A percentile compares a stretch with the other conserved stretches of the same genome.
Conservation (phyloP, 2,797 vertebrate species). For the Oreochromis mossambicus region DNA sequence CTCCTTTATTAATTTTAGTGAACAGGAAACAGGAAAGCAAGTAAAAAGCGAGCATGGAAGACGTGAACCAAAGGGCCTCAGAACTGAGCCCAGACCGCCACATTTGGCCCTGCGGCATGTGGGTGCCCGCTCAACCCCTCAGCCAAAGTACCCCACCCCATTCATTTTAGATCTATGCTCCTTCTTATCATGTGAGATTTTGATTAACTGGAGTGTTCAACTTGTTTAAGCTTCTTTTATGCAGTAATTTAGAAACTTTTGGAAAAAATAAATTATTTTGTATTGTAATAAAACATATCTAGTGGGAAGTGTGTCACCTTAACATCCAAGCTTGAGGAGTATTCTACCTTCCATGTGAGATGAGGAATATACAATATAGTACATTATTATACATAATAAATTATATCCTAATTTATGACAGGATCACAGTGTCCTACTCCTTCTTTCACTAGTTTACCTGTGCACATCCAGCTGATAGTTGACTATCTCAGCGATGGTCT, state of each 20-base stretch:
- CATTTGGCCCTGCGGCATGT: accelerated
- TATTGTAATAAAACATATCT: background rate
- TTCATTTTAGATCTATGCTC: too few species aligned
- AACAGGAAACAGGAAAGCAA: accelerated
- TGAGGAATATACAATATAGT: accelerated
- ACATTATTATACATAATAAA: background rate
- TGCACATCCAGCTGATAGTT: constrained; percentile 86
- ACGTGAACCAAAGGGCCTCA: accelerated
- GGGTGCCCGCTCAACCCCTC: background rate
- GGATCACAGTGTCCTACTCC: background rate
- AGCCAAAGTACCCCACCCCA: background rate
- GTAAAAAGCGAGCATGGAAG: background rate
- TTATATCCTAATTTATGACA: accelerated
- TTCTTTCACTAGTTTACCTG: constrained; percentile 62
- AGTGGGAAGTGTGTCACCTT: background rate
- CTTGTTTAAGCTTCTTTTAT: background rate
- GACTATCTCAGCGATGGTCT: constrained; percentile 83
- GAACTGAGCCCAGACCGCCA: accelerated
- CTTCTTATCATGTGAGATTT: accelerated
- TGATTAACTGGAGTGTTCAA: background rate
- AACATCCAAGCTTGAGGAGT: accelerated
- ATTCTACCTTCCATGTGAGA: accelerated
- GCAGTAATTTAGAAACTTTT: background rate
- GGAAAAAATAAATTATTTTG: background rate
- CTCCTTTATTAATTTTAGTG: background rate